These are phyloP conservation scores for Zaprionus capensis DNA, from an alignment of 1,140 invertebrate species.

Conservation along the genomic window DNA sequence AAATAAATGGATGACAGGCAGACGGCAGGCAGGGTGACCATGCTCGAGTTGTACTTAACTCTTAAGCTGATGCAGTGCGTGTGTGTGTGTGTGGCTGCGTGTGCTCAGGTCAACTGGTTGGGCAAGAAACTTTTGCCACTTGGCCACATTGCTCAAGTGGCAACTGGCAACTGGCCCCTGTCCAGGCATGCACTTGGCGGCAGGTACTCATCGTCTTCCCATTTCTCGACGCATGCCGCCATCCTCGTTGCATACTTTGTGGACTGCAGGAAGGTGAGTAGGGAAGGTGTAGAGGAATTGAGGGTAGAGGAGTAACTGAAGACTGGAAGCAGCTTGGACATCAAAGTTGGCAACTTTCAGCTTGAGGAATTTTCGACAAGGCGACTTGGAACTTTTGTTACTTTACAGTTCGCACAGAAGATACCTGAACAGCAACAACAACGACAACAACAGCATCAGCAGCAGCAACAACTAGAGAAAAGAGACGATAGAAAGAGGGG, in stretches of 20 bases:
- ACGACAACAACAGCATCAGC: background rate
- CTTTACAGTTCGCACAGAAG: slow-evolving; percentile 51
- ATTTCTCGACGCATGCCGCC: slow-evolving; percentile 42
- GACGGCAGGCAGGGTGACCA: slow-evolving; percentile 8
- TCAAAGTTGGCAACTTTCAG: slow-evolving; percentile 80
- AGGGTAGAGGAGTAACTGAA: background rate
- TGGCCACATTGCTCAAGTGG: slow-evolving; percentile 52
- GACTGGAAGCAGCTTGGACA: slow-evolving; percentile 53
- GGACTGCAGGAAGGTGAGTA: slow-evolving; percentile 36
- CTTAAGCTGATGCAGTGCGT: slow-evolving; percentile 22
- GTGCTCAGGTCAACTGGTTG: slow-evolving; percentile 41
- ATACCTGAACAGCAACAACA: slow-evolving; percentile 40
- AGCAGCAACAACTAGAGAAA: background rate
- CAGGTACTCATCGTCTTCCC: slow-evolving; percentile 19
- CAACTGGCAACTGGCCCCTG: slow-evolving; percentile 48
- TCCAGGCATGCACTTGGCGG: slow-evolving; percentile 74
- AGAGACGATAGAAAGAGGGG: slow-evolving; percentile 13
- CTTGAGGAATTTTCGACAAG: slow-evolving; percentile 83
- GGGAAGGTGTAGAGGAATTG: background rate
- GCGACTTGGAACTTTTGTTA: slow-evolving; percentile 75
- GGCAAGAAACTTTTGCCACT: slow-evolving; percentile 53
- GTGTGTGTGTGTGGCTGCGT: slow-evolving; percentile 1
- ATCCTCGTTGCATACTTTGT: slow-evolving; percentile 42
- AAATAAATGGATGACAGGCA: slow-evolving; percentile 28
- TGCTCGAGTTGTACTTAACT: slow-evolving; percentile 29